Conservation (phyloP, 1,140 invertebrate genomes). For the Zaprionus ghesquierei region DNA sequence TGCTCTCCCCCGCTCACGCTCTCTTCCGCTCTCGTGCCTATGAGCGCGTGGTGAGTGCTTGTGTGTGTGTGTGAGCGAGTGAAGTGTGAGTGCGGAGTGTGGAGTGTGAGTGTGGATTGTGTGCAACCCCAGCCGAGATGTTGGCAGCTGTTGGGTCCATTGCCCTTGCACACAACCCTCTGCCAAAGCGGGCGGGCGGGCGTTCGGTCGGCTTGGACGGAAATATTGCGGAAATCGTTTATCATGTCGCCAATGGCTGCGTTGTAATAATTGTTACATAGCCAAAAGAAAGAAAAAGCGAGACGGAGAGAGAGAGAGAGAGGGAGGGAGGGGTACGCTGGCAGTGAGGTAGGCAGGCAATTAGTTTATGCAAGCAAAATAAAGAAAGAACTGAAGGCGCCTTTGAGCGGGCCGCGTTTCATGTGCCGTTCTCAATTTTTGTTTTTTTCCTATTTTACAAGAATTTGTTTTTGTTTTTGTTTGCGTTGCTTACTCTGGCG, state of each 20-base stretch:
- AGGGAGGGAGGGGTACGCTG: neutral
- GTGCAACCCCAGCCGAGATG: conserved; percentile 25
- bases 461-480: conserved; percentile 23
- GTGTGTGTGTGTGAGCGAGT: neutral
- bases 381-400: conserved; percentile 6
- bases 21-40: conserved; percentile 5
- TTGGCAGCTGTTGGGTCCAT: conserved; percentile 47
- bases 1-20: neutral
- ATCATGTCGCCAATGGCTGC: conserved; percentile 79
- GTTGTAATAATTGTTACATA: conserved; percentile 74
- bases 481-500: conserved; percentile 18
- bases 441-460: conserved; percentile 17
- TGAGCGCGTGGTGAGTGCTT: neutral
- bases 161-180: conserved; percentile 40
- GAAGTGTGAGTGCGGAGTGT: conserved; percentile 7
- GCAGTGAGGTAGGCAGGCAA: neutral
- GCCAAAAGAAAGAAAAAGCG: conserved; percentile 25
- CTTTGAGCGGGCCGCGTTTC: conserved; percentile 20
- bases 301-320: neutral
- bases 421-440: conserved; percentile 38
- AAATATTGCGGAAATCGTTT: conserved; percentile 81
- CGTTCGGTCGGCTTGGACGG: conserved; percentile 9
- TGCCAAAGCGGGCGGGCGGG: neutral
- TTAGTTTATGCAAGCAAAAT: conserved; percentile 22
- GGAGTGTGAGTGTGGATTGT: neutral